phyloP scores from a whole-genome alignment of 2,797 vertebrate genomes.

The Potorous gilbertii region DNA sequence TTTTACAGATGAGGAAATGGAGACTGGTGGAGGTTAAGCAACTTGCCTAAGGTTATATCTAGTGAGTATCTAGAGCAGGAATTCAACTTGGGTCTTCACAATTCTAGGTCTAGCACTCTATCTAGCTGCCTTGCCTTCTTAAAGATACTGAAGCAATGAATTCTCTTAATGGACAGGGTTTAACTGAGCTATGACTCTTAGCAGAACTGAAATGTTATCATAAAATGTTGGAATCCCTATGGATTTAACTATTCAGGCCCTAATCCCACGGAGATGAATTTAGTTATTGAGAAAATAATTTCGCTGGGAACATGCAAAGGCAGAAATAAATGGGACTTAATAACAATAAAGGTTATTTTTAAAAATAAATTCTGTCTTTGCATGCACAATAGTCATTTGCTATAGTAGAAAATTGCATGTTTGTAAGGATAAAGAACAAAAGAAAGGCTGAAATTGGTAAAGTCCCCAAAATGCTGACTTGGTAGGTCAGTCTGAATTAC shows the following conservation, averaged over 20 bases:
- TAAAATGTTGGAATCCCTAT: background rate
- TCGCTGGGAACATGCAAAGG: background rate
- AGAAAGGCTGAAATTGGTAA: background rate
- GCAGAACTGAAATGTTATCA: background rate
- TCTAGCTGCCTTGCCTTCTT: background rate
- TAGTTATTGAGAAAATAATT: background rate
- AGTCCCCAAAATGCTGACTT: background rate
- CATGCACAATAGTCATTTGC: background rate
- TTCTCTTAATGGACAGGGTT: background rate
- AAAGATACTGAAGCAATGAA: background rate
- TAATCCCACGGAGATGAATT: background rate
- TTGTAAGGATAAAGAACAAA: background rate
- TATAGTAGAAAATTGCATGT: background rate
- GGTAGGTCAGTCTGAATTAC: background rate
- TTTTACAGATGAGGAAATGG: background rate
- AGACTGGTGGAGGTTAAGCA: background rate
- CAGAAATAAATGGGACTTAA: background rate
- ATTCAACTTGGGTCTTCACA: background rate
- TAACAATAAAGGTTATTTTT: background rate
- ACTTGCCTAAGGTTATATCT: background rate
- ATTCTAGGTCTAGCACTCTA: background rate
- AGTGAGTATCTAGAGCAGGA: background rate
- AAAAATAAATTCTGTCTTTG: background rate
- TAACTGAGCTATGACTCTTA: background rate
- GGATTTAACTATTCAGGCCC: background rate